A percentile compares a stretch with the other conserved stretches of the same genome.
phyloP scores from a whole-genome alignment of 1,140 invertebrate genomes.

The Odontomachus brunneus region DNA sequence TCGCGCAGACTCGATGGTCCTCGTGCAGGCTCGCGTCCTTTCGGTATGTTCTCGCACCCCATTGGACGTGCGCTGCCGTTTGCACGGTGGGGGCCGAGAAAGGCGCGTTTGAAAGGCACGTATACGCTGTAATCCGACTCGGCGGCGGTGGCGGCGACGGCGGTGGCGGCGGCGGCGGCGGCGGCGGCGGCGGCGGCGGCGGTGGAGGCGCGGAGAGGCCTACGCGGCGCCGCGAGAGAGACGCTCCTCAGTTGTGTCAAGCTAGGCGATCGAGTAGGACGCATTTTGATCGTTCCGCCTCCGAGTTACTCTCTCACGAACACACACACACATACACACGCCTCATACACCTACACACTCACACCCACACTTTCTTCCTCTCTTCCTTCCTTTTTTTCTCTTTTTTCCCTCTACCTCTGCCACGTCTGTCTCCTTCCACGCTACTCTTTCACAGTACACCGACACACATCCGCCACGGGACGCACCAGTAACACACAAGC shows the following conservation, averaged over 20 bases:
- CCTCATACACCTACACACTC: slow-evolving; percentile 50
- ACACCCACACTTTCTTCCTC: slow-evolving; percentile 72
- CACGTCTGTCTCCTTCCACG: slow-evolving; percentile 51
- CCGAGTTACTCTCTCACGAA: slow-evolving; percentile 77
- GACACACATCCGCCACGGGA: slow-evolving; percentile 35
- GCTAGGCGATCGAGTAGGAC: slow-evolving; percentile 85
- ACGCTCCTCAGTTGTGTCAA: slow-evolving; percentile 84
- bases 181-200: slow-evolving; percentile 18
- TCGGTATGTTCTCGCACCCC: slow-evolving; percentile 55
- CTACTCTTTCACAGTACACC: slow-evolving; percentile 21
- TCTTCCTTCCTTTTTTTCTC: slow-evolving; percentile 66
- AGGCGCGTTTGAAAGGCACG: slow-evolving; percentile 81
- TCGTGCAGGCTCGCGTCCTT: slow-evolving; percentile 58
- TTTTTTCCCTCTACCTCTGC: slow-evolving; percentile 36
- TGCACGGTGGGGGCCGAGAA: slow-evolving; percentile 53
- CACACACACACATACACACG: slow-evolving; percentile 64
- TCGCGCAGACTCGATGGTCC: slow-evolving; percentile 63
- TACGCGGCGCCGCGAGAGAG: slow-evolving; percentile 78
- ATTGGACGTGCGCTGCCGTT: slow-evolving; percentile 60
- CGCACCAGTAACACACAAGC: slow-evolving; percentile 26
- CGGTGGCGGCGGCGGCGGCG: slow-evolving; percentile 22
- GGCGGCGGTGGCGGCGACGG: slow-evolving; percentile 51
- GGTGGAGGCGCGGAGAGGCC: slow-evolving; percentile 62
- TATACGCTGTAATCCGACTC: slow-evolving; percentile 70
- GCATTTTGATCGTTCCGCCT: slow-evolving; percentile 84